Base-by-base conservation (phyloP, 2,113 vertebrate species). In the Camelus dromedarius region DNA sequence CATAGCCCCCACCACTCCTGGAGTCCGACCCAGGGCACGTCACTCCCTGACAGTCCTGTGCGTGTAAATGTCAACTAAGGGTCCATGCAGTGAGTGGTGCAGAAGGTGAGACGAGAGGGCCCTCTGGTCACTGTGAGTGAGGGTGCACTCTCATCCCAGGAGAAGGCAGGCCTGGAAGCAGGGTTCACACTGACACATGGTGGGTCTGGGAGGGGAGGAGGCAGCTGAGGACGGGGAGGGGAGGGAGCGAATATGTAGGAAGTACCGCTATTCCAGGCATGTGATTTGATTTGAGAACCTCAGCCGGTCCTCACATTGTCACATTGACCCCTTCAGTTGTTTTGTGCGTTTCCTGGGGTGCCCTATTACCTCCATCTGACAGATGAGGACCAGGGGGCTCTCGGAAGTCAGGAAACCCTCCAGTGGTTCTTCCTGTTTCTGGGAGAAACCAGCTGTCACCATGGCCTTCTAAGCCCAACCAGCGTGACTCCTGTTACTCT, bases 41-140 rank as follows among this genome's bases (percentile, higher is more conserved):
- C 20, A 20, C 72, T 42, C 8, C 52, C 89, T 62, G 50, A 20
- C 1, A 35, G 19, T 35, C 38, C 5, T 32, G 38, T 12, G 26
- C 52, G 35, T 15, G 4, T 38, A 32, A 30, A 75, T 12, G 35
- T 62, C 48, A 46, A 20, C 0, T 38, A 19, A 28, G 42, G 28
- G 20, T 18, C 62, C 28, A 1, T 3, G 2, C 4, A 1, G 54
- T 0, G 0, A 35, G 42, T 35, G 73, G 20, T 4, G 0, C 30
- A 1, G 64, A 62, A 62, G 73, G 42, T 22, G 67, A 35, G 13
- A n/a, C 35, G 86, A 56, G 22, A 24, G n/a, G 16, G 18, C 24
- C 38, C 1, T 35, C 14, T 48, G n/a, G 32, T 38, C 35, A 6
- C 38, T 30, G 42, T n/a, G 28, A 7, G 28, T 0, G 3, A 30